Evolutionary conservation across 2,113 vertebrate genomes (phyloP).

Genomic region (Fukomys damarensis): DNA sequence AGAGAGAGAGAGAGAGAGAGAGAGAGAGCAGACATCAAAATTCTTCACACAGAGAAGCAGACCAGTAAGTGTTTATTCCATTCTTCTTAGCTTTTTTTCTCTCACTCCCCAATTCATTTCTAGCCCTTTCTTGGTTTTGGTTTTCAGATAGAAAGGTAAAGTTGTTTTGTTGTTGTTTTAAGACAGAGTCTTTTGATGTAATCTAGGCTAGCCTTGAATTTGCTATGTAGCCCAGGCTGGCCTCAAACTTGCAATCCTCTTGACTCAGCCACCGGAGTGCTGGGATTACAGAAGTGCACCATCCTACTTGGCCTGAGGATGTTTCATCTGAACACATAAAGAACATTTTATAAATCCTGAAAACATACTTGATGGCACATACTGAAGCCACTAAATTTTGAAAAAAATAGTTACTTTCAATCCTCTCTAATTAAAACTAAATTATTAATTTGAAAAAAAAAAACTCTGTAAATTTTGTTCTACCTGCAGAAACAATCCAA

Average conservation of each 20-base stretch:
- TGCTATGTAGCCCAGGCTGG: background rate
- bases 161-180: too few relatives aligned
- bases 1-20: too few relatives aligned
- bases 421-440: background rate
- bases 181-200: background rate
- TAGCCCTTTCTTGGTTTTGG: background rate
- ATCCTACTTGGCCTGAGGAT: background rate
- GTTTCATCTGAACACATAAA: background rate
- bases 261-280: background rate
- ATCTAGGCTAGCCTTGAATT: background rate
- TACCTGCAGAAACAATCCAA: slow-evolving; percentile 16
- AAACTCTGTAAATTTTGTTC: background rate
- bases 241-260: background rate
- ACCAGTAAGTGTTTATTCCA: background rate
- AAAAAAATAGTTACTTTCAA: slow-evolving; percentile 14
- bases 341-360: background rate
- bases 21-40: background rate
- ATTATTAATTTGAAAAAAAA: slow-evolving; percentile 7
- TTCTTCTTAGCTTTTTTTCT: background rate
- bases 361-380: background rate
- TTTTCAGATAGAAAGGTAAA: background rate
- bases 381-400: background rate
- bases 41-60: background rate
- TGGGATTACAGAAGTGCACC: background rate
- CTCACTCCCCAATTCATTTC: background rate